Percentiles rank a stretch among this genome's conserved stretches.
Evolutionary conservation across 2,113 vertebrate species (phyloP).

Genomic region (Cephalopterus ornatus): DNA sequence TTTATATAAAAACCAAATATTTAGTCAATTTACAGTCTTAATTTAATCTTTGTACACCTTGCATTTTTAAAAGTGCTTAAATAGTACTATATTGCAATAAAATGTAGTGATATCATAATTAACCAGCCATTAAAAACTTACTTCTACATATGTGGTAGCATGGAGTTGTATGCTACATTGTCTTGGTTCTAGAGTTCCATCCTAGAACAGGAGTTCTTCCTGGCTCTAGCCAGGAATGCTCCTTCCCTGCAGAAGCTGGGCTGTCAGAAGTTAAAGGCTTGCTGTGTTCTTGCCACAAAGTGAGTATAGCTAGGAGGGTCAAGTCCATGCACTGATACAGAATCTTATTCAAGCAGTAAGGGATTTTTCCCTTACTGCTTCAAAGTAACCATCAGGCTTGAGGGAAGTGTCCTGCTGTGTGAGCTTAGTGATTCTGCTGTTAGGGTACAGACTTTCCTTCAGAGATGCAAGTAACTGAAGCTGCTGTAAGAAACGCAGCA

Average conservation of each 20-base stretch:
- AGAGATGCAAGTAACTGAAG: not conserved
- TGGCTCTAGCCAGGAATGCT: rapidly evolving
- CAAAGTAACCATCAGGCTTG: not conserved
- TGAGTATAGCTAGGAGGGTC: not conserved
- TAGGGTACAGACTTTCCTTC: not conserved
- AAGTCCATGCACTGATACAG: not conserved
- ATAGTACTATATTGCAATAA: constrained; percentile 87
- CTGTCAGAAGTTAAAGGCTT: not conserved
- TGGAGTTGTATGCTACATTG: not conserved
- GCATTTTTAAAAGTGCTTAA: constrained; percentile 88
- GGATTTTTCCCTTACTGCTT: not conserved
- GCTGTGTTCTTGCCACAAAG: not conserved
- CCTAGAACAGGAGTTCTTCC: rapidly evolving
- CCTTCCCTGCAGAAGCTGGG: rapidly evolving
- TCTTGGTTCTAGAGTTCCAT: not conserved
- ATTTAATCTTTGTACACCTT: constrained; percentile 88
- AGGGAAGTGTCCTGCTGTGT: rapidly evolving
- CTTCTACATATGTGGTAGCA: constrained; percentile 68
- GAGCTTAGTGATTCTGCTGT: not conserved
- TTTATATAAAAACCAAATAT: constrained; percentile 95
- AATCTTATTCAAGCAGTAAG: not conserved
- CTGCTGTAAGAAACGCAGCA: not conserved
- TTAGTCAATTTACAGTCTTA: constrained; percentile 89
- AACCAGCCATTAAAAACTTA: constrained; percentile 87
- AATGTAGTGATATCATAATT: constrained; percentile 85